A percentile compares a stretch with the other conserved stretches of the same genome.
These are phyloP conservation scores for Sarcophilus harrisii DNA, from an alignment of 2,797 vertebrate genomes.

Conservation along the genomic window DNA sequence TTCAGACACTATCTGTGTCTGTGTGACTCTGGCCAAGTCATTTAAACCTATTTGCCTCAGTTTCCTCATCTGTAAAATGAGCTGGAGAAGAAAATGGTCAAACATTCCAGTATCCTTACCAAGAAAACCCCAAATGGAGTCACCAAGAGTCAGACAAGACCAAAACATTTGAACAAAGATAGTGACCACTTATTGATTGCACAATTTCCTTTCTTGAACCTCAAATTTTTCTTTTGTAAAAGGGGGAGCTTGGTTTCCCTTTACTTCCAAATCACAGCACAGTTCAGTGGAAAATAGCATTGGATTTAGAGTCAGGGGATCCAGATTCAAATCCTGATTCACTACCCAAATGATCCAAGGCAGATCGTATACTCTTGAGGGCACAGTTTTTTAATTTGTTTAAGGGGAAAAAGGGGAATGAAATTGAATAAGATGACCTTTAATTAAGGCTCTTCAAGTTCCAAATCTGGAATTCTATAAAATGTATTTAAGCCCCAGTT, in stretches of 20 bases:
- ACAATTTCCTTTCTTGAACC: neutral
- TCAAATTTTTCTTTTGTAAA: neutral
- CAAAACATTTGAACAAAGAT: neutral
- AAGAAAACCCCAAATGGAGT: neutral
- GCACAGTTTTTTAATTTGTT: neutral
- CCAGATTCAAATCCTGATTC: neutral
- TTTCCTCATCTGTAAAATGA: neutral
- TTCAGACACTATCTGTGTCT: neutral
- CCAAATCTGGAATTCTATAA: neutral
- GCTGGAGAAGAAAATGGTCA: neutral
- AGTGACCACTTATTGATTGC: neutral
- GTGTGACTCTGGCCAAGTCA: neutral
- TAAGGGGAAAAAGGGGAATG: too few relatives aligned
- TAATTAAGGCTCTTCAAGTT: neutral
- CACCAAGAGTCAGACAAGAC: neutral
- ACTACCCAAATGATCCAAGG: neutral
- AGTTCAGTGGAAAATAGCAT: neutral
- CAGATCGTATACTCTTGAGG: neutral
- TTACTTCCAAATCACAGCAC: neutral
- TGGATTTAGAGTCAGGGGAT: neutral
- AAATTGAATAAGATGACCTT: neutral
- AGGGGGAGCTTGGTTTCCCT: neutral
- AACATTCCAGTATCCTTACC: neutral
- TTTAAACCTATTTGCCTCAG: neutral
- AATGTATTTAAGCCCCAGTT: constrained; percentile 11